Conservation (phyloP, 2,888 invertebrate species). For the Pseudolycoriella hygida region DNA sequence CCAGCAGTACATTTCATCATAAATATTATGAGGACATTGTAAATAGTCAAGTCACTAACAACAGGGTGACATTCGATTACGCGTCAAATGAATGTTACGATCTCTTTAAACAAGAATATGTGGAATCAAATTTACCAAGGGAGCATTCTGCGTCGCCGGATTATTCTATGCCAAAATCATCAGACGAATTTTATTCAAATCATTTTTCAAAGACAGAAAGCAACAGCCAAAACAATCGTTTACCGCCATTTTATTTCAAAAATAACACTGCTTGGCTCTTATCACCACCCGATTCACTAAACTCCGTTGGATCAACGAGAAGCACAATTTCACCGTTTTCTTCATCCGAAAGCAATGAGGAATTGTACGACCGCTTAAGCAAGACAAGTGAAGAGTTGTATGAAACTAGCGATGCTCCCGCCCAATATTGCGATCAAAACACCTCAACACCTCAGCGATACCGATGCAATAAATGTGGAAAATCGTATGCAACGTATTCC, state of each 20-base stretch:
- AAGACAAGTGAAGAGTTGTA: conserved; percentile 19
- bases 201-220: too few species aligned
- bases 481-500: conserved; percentile 89
- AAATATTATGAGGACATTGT: too few species aligned
- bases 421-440: conserved; percentile 13
- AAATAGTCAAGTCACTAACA: too few species aligned
- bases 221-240: too few species aligned
- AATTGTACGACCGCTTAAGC: conserved; percentile 2
- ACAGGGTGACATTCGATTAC: too few species aligned
- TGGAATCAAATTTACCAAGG: conserved; percentile 1
- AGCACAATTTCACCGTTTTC: conserved; percentile 40
- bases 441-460: conserved; percentile 49
- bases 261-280: too few species aligned
- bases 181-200: too few species aligned
- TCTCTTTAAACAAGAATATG: conserved; percentile 2
- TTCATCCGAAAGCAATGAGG: conserved; percentile 28
- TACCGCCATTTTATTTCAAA: too few species aligned
- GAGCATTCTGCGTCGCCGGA: conserved; percentile 6
- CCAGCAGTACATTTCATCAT: too few species aligned
- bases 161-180: background rate
- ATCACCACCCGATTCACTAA: conserved; percentile 3
- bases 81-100: too few species aligned
- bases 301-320: conserved; percentile 24
- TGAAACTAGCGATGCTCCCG: conserved; percentile 12
- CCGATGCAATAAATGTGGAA: conserved; percentile 82